These are phyloP conservation scores for Tetraodon nigroviridis DNA, from an alignment of 2,113 vertebrate species.

Conservation along the genomic window DNA sequence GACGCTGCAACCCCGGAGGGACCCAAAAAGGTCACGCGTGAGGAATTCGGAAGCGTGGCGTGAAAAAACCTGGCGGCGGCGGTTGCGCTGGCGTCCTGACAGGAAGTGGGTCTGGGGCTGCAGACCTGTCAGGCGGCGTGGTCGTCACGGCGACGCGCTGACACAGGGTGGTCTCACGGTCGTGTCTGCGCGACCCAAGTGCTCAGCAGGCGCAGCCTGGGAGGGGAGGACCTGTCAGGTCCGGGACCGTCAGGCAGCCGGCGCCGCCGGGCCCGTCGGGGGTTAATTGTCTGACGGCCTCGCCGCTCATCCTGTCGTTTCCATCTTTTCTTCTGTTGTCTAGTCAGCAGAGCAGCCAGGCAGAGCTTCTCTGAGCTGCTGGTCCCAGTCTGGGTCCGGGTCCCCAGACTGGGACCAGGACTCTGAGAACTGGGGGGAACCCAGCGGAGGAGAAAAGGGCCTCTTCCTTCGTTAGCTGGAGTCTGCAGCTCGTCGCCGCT, in stretches of 20 bases:
- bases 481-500: too few species aligned
- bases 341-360: slow-evolving; percentile 7
- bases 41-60: slow-evolving; percentile 16
- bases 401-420: slow-evolving; percentile 7
- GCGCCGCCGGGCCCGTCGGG: neutral
- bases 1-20: slow-evolving; percentile 9
- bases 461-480: too few species aligned
- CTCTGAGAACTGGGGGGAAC: too few species aligned
- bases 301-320: neutral
- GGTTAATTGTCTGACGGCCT: slow-evolving; percentile 9
- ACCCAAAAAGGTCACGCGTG: slow-evolving; percentile 21
- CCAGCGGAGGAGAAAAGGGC: too few species aligned
- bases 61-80: slow-evolving; percentile 18
- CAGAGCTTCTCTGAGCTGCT: slow-evolving; percentile 4
- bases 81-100: slow-evolving; percentile 14
- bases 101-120: slow-evolving; percentile 2
- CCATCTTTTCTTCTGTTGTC: neutral
- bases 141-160: slow-evolving; percentile 1
- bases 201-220: slow-evolving; percentile 1
- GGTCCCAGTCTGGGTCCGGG: slow-evolving; percentile 24
- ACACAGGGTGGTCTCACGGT: neutral
- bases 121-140: slow-evolving; percentile 9
- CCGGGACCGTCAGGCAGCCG: neutral
- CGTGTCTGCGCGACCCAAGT: neutral
- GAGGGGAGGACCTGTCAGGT: neutral